Evolutionary conservation across 1,140 invertebrate species (phyloP), one percentile per base, ranked within the genome.

Genomic region (Hirudo medicinalis): DNA sequence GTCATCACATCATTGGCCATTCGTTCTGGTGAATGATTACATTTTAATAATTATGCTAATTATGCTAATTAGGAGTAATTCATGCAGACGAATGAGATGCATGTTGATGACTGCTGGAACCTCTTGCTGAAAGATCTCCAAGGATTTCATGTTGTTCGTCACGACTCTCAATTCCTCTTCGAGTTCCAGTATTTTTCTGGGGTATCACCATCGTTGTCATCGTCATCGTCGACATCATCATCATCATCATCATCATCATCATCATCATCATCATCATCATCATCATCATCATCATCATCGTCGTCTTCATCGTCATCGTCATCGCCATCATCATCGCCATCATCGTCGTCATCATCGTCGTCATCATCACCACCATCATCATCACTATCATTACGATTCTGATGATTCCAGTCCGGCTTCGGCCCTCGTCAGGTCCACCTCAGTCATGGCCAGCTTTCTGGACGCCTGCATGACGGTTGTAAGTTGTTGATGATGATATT

Each of bases 401-500:
- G 96, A 96, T 82, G 94, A 87, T 85, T 99, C 96, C 80, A 97
- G 94, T 85, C 97, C 91, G 85, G 99, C 95, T 88, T 99, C 97
- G 78, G 97, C 95, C 87, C 96, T 90, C 86, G 99, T 97, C 85
- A 99, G 88, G 87, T 99, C 97, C 84, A 96, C 96, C 87, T 99
- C 97, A 89, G 99, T 96, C 92, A 99, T 99, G 86, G 97, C 97
- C 88, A 99, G 90, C 88, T 99, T 99, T 93, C 96, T 95, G 87
- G 97, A 95, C 83, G 98, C 95, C 97, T 99, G 80, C 13, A 49
- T 5, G 43, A 36, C 2, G 32, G 6, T 3, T 36, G 32, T 6
- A 3, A 6, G 32, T 36, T 36, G 32, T 36, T 36, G 32, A 36
- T 36, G 32, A 36, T 36, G 6, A 36, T 36, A 36, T 6, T 3